Percentiles rank a stretch among this genome's conserved stretches.
phyloP scores from a whole-genome alignment of 2,797 vertebrate species.

The Thripadectes ignobilis region DNA sequence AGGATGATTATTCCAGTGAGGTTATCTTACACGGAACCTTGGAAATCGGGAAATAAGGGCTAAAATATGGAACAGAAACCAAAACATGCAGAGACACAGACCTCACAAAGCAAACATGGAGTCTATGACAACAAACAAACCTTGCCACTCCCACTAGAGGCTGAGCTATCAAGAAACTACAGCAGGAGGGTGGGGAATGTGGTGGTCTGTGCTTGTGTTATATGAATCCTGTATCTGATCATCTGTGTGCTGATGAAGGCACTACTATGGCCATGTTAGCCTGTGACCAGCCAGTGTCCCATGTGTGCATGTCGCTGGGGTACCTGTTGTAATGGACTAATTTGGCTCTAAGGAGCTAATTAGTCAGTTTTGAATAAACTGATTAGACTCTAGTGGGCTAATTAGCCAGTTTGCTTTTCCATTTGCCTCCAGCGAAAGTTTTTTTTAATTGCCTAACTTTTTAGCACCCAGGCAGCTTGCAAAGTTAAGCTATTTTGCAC shows the following conservation, averaged over 20 bases:
- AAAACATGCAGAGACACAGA: neutral
- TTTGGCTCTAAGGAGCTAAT: no score
- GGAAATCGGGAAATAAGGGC: neutral
- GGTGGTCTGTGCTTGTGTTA: fast-evolving
- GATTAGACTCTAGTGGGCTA: no score
- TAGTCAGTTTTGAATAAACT: no score
- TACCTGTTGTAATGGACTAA: no score
- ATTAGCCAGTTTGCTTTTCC: no score
- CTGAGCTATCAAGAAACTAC: neutral
- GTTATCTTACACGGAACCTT: neutral
- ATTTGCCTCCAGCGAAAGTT: no score
- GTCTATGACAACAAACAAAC: neutral
- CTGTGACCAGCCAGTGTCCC: neutral
- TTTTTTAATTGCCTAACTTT: no score
- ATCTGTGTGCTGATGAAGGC: neutral
- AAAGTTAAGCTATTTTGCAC: no score
- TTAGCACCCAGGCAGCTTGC: no score
- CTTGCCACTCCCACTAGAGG: neutral
- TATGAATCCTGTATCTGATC: neutral
- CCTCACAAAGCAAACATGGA: neutral
- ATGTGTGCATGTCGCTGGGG: neutral
- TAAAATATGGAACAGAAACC: neutral
- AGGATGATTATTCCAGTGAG: neutral
- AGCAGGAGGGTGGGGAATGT: fast-evolving
- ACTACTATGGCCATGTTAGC: fast-evolving